Base-by-base conservation (phyloP, 1,140 invertebrate genomes). In the Drosophila serrata region DNA sequence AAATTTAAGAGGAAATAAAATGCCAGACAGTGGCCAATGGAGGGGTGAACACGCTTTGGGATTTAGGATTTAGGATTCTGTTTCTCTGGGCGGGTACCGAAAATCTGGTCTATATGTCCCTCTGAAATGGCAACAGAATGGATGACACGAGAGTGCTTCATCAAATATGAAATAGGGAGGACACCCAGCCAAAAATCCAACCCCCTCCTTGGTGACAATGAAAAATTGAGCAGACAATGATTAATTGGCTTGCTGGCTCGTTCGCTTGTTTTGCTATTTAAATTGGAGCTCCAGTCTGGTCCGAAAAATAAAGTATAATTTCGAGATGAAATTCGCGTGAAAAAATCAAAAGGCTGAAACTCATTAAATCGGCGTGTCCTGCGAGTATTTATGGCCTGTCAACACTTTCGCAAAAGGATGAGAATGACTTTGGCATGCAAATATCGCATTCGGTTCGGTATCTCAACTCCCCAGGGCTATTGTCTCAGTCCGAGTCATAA, bases 161-260 rank as follows among this genome's bases (percentile, higher is more conserved):
- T 86, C 82, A 87, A 86, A 86, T 82, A 86, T 86, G 79, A 82
- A 82, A 57, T 48, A 75, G 76, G 49, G 56, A 61, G 46, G n/a
- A 29, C 46, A 22, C 19, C 62, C 33, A 6, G 7, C 64, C 64
- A 48, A 69, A 75, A 75, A 57, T 55, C 70, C n/a, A 35, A 31
- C 31, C 22, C 53, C 31, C 40, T 37, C 48, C 42, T 39, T 37
- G 68, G 56, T 59, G 77, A 75, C 79, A 75, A 75, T 80, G 78
- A 82, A 84, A 85, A 74, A 85, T 81, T 75, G 64, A 82, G 43
- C 46, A 88, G 84, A 88, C 84, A 87, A 75, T 87, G 84, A 87
- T 88, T 87, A 88, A 87, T 87, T 87, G 84, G 76, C 60, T 39
- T 42, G 60, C 37, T n/a, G n/a, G 43, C 33, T 11, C 31, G 39